Base-by-base conservation (phyloP, 2,888 invertebrate genomes). In the Lucinisca nassula region DNA sequence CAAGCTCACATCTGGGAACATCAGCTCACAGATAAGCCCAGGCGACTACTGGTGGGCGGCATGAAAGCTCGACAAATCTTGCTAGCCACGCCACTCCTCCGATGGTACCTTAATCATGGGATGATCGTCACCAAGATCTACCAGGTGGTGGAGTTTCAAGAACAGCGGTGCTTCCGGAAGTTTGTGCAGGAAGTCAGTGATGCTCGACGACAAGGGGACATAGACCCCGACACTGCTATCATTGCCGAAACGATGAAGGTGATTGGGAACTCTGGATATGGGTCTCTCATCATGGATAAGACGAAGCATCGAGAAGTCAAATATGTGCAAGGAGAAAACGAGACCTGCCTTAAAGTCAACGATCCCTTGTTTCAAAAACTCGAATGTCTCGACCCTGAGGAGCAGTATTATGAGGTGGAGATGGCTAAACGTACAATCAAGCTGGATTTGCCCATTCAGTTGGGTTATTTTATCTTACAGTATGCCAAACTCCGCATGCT, bases 401-500 rank as follows among this genome's bases (percentile, higher is more conserved):
- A 85, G 12, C 81, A 81, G 17, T 67, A 67, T 37, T 80, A 67
- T 27, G 91, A 89, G 27, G 72, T 84, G 2, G 76, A 85, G 73
- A 79, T 32, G 14, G 40, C 61, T 21, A 87, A 88, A 73, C 14
- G 30, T 10, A 51, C 24, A 17, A 6, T 85, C 30, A 51, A 27
- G 17, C 58, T 84, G 72, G 38, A 82, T 35, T 30, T 89, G 14
- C 89, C 91, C 12, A 77, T 79, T 4, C 87, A 91, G 35, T 40
- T 86, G 0, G 85, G 85, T 10, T 87, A 83, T 77, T 83, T 88
- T 37, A 83, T 91, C 0, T 82, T 84, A 32, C 85, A 88, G 49
- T 82, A 85, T 24, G 91, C 91, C 2, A 91, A 88, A 55, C 75
- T 86, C 55, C 58, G 82, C 14, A 83, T 83, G 79, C 76, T 86